Base-by-base conservation (phyloP, 1,140 invertebrate genomes). In the Belonocnema kinseyi region DNA sequence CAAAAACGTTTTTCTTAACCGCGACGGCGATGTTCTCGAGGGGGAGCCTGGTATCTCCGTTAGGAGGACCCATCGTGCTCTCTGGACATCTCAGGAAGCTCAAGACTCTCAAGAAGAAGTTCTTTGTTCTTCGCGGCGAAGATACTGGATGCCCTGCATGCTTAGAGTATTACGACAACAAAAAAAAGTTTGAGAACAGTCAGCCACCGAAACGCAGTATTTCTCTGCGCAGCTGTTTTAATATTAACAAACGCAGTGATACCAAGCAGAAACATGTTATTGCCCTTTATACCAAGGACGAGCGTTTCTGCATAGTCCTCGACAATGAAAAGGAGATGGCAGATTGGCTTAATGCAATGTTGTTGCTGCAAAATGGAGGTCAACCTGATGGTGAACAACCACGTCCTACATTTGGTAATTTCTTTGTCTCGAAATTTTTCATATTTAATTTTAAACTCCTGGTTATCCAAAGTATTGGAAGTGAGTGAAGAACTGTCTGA, bases 161-260 rank as follows among this genome's bases (percentile, higher is more conserved):
- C 51, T 91, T 99, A 73, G 97, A 98, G 90, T 99, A 98, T 90
- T 98, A 97, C 90, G 97, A 98, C 86, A 95, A 92, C 70, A 97
- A 98, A 90, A 98, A 97, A 89, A 98, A 98, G 89, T 98, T 95
- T 89, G 93, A 94, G 72, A 91, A 92, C 54, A 94, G 94, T 40
- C 92, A 94, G 21, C 89, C 91, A 33, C 95, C 97, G 6, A 97
- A 97, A 87, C 93, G 96, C 54, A 93, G 93, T 72, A 96, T 98
- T 73, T 90, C 94, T n/a, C 91, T 98, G 61, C 95, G 96, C 88
- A 95, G 94, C 66, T 98, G 97, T 89, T 98, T 98, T 90, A 97
- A 97, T 88, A 98, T 98, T 75, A 95, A 95, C 85, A 93, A 92
- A 78, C 93, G 95, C 21, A 89, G 93, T 75, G 97, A 98, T 87